Conservation (phyloP, 2,888 invertebrate genomes). For the Tachystola acroxantha region DNA sequence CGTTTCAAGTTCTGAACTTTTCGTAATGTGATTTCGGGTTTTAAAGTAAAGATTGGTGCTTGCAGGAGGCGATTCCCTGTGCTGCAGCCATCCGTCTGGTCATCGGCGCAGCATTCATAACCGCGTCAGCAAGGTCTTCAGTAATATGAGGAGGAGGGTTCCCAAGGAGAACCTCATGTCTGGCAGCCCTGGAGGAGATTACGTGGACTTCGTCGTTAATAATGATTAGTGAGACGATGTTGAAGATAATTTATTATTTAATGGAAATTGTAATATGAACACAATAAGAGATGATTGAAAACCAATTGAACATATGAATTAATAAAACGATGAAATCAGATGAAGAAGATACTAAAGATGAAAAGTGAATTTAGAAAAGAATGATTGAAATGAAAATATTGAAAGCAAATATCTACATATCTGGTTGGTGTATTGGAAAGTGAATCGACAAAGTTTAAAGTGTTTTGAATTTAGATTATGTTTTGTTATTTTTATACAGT, state of each 20-base stretch:
- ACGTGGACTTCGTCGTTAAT: conserved; percentile 64
- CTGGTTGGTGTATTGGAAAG: too few species aligned
- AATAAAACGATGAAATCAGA: too few species aligned
- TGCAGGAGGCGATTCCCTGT: conserved; percentile 66
- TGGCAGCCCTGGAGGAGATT: conserved; percentile 46
- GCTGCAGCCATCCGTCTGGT: conserved; percentile 47
- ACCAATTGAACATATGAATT: too few species aligned
- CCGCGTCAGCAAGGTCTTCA: conserved; percentile 37
- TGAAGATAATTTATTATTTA: too few species aligned
- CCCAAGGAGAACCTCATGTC: conserved; percentile 58
- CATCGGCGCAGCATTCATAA: conserved; percentile 57
- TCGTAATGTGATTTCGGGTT: conserved; percentile 16
- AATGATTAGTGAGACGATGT: conserved; percentile 43
- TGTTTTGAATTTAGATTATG: conserved; percentile 16
- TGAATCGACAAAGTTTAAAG: background rate
- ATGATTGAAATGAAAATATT: too few species aligned
- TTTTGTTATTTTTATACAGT: conserved; percentile 12
- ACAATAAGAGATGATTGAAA: too few species aligned
- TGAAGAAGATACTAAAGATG: too few species aligned
- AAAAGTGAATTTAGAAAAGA: too few species aligned
- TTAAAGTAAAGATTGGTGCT: conserved; percentile 49
- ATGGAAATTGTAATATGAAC: background rate
- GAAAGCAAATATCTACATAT: too few species aligned
- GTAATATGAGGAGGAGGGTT: conserved; percentile 39
- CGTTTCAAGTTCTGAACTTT: background rate